Percentiles rank a stretch among this genome's conserved stretches.
phyloP scores from a whole-genome alignment of 2,888 invertebrate species.

The Ormyrus labotus region DNA sequence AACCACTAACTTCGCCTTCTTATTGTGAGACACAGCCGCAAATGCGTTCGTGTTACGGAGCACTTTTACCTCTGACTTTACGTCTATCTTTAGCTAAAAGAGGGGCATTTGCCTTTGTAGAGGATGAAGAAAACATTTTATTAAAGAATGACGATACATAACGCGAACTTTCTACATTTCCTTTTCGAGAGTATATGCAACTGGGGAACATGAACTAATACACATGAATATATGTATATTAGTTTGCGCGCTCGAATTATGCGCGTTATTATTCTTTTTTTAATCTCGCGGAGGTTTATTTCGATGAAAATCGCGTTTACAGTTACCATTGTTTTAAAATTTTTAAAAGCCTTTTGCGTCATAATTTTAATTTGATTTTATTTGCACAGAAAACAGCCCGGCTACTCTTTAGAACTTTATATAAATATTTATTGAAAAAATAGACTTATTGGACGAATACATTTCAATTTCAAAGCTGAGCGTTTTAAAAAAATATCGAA shows the following conservation, averaged over 20 bases:
- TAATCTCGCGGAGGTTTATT: too few relatives aligned
- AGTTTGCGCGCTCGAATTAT: conserved; percentile 9
- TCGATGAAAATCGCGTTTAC: too few relatives aligned
- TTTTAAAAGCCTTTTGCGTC: background rate
- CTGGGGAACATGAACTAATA: too few relatives aligned
- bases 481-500: background rate
- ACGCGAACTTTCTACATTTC: conserved; percentile 15
- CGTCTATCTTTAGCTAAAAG: conserved; percentile 6
- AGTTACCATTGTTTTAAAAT: background rate
- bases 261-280: too few relatives aligned
- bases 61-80: conserved; percentile 17
- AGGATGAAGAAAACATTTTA: too few relatives aligned
- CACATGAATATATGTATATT: conserved; percentile 6
- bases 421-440: too few relatives aligned
- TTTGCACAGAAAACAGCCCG: too few relatives aligned
- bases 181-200: background rate
- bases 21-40: conserved; percentile 11
- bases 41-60: conserved; percentile 24
- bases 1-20: conserved; percentile 28
- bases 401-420: too few relatives aligned
- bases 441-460: too few relatives aligned
- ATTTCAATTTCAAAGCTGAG: too few relatives aligned
- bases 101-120: conserved; percentile 3
- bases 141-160: too few relatives aligned
- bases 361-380: too few relatives aligned